Percentiles rank a stretch among this genome's conserved stretches.
Conservation (phyloP, 2,888 invertebrate species). For the Ichneumoninae sp. region DNA sequence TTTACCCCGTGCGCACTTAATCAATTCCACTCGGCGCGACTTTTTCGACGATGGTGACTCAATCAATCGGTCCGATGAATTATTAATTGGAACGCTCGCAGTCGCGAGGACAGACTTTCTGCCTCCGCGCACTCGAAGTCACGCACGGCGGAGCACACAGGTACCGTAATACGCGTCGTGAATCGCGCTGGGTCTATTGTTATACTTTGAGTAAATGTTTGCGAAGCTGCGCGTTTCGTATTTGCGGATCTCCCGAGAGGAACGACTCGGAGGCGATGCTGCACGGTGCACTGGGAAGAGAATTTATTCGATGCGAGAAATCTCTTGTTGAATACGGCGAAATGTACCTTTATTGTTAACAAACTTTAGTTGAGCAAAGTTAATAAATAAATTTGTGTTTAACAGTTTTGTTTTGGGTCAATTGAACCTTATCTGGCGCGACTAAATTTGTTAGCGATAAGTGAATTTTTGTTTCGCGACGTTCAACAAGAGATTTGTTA, state of each 20-base stretch:
- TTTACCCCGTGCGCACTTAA: conserved; percentile 34
- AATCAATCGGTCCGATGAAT: conserved; percentile 9
- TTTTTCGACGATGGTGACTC: neutral
- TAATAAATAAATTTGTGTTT: too few species aligned
- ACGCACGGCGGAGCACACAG: neutral
- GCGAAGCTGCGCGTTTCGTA: neutral
- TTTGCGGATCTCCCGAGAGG: neutral
- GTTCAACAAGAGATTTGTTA: too few species aligned
- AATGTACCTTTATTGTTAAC: neutral
- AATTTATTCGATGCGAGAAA: neutral
- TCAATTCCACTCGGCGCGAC: conserved; percentile 13
- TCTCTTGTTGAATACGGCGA: neutral
- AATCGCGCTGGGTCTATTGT: neutral
- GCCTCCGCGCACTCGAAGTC: neutral
- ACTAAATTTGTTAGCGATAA: too few species aligned
- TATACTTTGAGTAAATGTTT: neutral
- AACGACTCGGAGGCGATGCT: neutral
- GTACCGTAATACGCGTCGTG: neutral
- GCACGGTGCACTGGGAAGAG: neutral
- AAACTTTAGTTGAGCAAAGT: neutral
- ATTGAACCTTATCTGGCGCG: too few species aligned
- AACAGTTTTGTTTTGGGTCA: neutral
- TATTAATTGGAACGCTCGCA: neutral
- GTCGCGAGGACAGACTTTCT: neutral
- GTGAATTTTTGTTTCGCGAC: too few species aligned